Evolutionary conservation across 2,888 invertebrate genomes (phyloP).

Genomic region (Mythimna albipuncta): DNA sequence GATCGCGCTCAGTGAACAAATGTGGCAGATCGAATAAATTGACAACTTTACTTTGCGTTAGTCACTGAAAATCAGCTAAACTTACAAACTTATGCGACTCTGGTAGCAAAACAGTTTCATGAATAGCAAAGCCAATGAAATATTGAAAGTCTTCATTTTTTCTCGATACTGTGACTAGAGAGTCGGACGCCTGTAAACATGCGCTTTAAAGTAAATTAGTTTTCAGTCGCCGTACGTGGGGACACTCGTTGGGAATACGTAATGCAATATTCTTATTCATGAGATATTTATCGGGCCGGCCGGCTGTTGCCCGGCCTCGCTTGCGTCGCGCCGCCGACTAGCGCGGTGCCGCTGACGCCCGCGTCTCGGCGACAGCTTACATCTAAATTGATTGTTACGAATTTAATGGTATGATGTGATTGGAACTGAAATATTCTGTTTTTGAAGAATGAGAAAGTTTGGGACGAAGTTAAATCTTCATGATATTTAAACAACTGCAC

Average conservation of each 20-base stretch:
- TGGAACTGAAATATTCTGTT: conserved; percentile 4
- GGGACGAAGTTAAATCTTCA: not conserved
- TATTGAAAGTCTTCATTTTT: conserved; percentile 24
- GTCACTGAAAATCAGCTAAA: conserved; percentile 3
- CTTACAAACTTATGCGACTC: not conserved
- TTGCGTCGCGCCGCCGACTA: conserved; percentile 7
- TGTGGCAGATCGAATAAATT: not conserved
- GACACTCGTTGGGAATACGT: conserved; percentile 74
- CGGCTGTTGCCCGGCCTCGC: conserved; percentile 49
- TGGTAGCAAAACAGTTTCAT: not conserved
- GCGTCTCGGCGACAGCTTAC: conserved; percentile 31
- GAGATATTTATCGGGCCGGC: conserved; percentile 80
- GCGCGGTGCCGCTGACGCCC: conserved; percentile 27
- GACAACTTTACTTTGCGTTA: not conserved
- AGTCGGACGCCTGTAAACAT: conserved; percentile 47
- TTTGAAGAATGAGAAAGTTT: not conserved
- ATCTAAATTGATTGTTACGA: conserved; percentile 59
- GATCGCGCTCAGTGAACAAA: not conserved
- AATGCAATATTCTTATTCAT: conserved; percentile 87
- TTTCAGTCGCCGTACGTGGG: conserved; percentile 66
- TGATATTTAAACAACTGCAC: too few species aligned
- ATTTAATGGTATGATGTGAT: conserved; percentile 31
- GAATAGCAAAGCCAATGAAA: conserved; percentile 1
- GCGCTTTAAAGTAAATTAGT: conserved; percentile 72
- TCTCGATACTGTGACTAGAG: conserved; percentile 17